These are phyloP conservation scores for Otocyon megalotis DNA, from an alignment of 2,113 vertebrate genomes.

Conservation along the genomic window DNA sequence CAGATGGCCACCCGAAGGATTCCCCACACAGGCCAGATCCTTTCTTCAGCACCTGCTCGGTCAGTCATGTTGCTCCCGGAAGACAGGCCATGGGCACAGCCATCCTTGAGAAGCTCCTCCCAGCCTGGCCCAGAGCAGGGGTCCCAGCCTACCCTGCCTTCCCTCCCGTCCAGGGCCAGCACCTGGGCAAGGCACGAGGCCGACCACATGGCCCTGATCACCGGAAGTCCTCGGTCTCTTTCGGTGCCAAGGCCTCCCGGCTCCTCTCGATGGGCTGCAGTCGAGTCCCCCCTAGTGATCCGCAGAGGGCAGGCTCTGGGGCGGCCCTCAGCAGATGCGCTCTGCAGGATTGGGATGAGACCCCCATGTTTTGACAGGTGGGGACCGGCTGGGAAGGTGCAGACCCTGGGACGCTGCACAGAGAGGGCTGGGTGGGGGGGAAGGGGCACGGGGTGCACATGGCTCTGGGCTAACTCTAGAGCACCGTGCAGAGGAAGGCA, in stretches of 20 bases:
- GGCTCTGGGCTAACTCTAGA: background rate
- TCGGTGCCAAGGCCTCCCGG: background rate
- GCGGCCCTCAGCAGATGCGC: background rate
- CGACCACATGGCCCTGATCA: background rate
- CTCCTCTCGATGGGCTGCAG: background rate
- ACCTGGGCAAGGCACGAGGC: background rate
- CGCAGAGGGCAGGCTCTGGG: background rate
- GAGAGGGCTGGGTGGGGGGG: background rate
- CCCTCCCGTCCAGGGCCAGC: background rate
- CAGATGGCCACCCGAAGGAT: background rate
- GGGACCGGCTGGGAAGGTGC: background rate
- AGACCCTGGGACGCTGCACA: background rate
- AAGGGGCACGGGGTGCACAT: too few relatives aligned
- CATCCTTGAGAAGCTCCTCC: background rate
- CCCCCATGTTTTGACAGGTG: background rate
- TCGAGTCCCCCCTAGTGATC: background rate
- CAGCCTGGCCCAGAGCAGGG: background rate
- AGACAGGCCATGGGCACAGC: background rate
- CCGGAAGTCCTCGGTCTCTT: background rate
- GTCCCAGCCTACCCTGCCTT: background rate
- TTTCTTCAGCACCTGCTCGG: background rate
- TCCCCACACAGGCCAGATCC: fast-evolving
- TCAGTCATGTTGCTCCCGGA: background rate
- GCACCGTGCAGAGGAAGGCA: background rate
- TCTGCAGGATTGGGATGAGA: background rate